These are phyloP conservation scores for Saxidomus purpurata DNA, from an alignment of 1,140 invertebrate genomes.

Conservation along the genomic window DNA sequence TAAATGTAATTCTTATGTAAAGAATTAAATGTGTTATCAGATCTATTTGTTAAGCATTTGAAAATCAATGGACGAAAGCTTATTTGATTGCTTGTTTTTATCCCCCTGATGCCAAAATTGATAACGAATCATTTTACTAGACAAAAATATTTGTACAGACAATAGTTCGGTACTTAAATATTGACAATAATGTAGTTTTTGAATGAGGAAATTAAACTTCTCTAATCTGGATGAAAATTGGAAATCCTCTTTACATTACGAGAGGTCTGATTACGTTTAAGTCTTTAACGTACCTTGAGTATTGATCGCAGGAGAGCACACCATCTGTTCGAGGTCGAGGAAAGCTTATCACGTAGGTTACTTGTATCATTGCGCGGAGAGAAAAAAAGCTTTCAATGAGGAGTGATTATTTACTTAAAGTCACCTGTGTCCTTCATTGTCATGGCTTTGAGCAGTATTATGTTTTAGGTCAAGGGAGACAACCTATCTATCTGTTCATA, in stretches of 20 bases:
- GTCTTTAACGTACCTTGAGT: no score
- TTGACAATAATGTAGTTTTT: conserved; percentile 7
- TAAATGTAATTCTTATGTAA: conserved; percentile 50
- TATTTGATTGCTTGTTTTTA: conserved; percentile 5
- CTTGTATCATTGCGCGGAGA: no score
- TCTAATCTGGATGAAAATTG: neutral
- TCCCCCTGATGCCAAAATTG: conserved; percentile 34
- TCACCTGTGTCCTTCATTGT: no score
- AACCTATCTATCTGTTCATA: no score
- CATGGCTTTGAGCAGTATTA: no score
- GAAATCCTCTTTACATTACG: neutral
- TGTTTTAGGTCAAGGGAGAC: no score
- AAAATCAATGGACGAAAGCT: conserved; percentile 31
- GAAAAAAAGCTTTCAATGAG: no score
- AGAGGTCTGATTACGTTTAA: neutral
- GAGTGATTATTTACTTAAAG: no score
- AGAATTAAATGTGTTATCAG: neutral
- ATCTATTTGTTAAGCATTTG: conserved; percentile 12
- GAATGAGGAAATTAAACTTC: neutral
- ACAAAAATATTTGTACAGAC: conserved; percentile 10
- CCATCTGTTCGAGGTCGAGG: no score
- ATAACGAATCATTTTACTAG: conserved; percentile 9
- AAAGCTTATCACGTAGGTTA: no score
- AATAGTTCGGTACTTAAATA: conserved; percentile 12
- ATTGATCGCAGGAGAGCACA: no score